Evolutionary conservation across 2,113 vertebrate genomes (phyloP).

Genomic region (Cinclus cinclus): DNA sequence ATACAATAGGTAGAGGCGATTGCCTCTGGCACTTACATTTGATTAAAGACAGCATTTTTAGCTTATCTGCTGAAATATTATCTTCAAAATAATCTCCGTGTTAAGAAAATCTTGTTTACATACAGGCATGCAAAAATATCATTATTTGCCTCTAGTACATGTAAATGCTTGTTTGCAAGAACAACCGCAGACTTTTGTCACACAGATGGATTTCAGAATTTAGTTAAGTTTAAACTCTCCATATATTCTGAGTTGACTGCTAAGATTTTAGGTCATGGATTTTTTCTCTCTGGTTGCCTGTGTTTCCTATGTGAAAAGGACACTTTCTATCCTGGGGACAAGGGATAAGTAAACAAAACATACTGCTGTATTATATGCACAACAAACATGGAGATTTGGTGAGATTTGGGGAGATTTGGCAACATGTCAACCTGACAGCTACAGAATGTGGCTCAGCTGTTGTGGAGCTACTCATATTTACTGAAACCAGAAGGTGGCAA

Average conservation of each 20-base stretch:
- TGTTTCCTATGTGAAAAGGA: background rate
- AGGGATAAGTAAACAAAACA: background rate
- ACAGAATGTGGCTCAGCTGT: background rate
- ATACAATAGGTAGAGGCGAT: background rate
- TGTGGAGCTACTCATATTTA: background rate
- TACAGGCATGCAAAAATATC: background rate
- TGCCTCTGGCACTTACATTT: background rate
- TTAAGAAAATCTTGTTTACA: background rate
- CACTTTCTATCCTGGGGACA: background rate
- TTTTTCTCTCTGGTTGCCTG: background rate
- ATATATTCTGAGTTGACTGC: background rate
- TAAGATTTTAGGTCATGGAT: background rate
- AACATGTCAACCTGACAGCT: background rate
- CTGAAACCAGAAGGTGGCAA: slow-evolving; percentile 56
- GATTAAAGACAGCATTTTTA: background rate
- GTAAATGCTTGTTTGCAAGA: background rate
- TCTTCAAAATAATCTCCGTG: background rate
- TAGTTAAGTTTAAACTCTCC: background rate
- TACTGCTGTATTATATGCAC: background rate
- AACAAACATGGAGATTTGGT: background rate
- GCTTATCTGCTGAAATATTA: background rate
- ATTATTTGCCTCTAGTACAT: background rate
- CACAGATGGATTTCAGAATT: background rate
- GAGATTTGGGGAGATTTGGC: background rate
- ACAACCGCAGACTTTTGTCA: background rate